Conservation (phyloP, 2,113 vertebrate genomes). For the Calidris pygmaea region DNA sequence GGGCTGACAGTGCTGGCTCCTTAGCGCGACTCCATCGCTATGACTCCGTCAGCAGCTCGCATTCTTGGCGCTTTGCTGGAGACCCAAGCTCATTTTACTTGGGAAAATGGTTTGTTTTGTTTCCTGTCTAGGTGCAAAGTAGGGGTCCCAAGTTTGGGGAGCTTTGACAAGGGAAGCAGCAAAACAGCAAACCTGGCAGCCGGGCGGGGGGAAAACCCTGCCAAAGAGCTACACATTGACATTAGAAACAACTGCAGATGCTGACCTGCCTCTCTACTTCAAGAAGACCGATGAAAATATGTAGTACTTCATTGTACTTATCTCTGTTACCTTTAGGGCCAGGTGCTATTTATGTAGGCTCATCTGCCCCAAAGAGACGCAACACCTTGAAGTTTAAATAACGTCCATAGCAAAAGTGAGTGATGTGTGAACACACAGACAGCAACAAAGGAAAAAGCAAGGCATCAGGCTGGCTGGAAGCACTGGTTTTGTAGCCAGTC, state of each 20-base stretch:
- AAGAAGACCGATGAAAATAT: background rate
- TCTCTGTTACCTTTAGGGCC: background rate
- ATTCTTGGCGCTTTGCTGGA: background rate
- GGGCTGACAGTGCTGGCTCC: background rate
- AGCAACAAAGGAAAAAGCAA: background rate
- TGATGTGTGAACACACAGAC: rapidly evolving
- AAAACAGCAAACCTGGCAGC: background rate
- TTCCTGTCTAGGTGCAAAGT: background rate
- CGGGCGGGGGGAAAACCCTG: background rate
- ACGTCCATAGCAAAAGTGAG: background rate
- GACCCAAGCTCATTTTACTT: background rate
- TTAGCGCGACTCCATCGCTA: background rate
- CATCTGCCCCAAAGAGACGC: background rate
- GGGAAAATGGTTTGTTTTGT: conserved; percentile 5
- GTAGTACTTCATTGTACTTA: background rate
- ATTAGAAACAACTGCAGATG: background rate
- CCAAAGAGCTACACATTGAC: background rate
- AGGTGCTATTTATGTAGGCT: background rate
- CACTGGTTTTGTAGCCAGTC: background rate
- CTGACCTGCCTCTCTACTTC: background rate
- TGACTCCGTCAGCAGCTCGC: background rate
- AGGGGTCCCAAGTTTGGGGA: background rate
- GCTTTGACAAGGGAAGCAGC: background rate
- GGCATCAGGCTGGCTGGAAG: background rate
- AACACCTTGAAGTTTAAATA: background rate